A percentile compares a stretch with the other conserved stretches of the same genome.
These are phyloP conservation scores for Porites evermanni DNA, from an alignment of 92 coral and sea anemone genomes.

Conservation along the genomic window DNA sequence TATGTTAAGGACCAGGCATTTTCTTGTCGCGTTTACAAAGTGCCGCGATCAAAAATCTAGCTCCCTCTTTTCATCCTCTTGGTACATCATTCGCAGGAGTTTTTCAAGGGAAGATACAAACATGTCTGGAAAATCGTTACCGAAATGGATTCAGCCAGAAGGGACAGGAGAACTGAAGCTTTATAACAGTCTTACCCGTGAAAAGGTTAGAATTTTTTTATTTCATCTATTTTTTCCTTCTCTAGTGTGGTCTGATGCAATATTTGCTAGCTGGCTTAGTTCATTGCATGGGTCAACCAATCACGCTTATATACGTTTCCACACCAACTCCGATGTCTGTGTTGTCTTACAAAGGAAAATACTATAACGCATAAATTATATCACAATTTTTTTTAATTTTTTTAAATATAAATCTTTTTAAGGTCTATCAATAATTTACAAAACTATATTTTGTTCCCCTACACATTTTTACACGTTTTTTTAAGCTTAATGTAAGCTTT, in stretches of 20 bases:
- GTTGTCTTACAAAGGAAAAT: not conserved
- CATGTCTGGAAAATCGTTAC: conserved; percentile 79
- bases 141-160: conserved; percentile 88
- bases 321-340: not conserved
- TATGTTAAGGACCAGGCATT: conserved; percentile 40
- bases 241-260: conserved; percentile 7
- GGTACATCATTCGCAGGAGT: conserved; percentile 12
- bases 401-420: no score
- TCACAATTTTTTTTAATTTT: not conserved
- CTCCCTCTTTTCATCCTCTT: not conserved
- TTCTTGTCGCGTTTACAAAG: conserved; percentile 6
- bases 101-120: conserved; percentile 5
- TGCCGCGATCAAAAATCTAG: not conserved
- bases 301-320: conserved; percentile 1
- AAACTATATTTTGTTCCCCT: no score
- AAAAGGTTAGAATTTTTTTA: conserved; percentile 74
- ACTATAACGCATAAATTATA: not conserved
- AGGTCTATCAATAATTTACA: no score
- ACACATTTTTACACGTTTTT: no score
- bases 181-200: conserved; percentile 94
- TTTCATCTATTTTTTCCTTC: not conserved
- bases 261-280: not conserved
- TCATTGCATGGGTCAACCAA: conserved; percentile 13
- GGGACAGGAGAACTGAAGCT: conserved; percentile 94
- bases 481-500: no score